Evolutionary conservation across 2,113 vertebrate genomes (phyloP).

Genomic region (cat (Felis catus)): DNA sequence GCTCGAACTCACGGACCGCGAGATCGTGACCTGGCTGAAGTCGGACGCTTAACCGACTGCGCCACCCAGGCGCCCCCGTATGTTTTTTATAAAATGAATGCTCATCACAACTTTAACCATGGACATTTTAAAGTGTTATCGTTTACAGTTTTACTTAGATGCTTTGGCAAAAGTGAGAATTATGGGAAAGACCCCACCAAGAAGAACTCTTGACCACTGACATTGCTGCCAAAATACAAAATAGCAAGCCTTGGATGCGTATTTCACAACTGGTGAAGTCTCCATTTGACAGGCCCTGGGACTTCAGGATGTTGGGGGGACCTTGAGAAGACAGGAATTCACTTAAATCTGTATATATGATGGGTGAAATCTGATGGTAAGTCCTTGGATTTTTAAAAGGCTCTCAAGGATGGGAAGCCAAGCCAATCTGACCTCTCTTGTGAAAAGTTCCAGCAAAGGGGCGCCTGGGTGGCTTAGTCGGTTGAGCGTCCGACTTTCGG

Average conservation of each 20-base stretch:
- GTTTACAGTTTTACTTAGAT: not conserved
- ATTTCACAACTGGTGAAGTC: not conserved
- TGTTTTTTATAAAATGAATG: not conserved
- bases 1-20: too few species aligned
- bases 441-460: not conserved
- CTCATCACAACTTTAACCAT: not conserved
- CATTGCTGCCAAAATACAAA: not conserved
- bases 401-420: not conserved
- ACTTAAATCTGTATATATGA: too few species aligned
- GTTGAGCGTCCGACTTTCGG: too few species aligned
- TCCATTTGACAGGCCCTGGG: not conserved
- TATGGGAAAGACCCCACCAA: not conserved
- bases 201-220: not conserved
- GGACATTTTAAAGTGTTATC: not conserved
- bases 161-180: not conserved
- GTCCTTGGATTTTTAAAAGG: not conserved
- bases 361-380: too few species aligned
- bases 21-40: too few species aligned
- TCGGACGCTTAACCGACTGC: too few species aligned
- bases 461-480: too few species aligned
- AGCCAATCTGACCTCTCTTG: not conserved
- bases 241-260: not conserved
- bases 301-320: not conserved
- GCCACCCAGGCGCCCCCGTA: too few species aligned
- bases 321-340: not conserved